phyloP scores from a whole-genome alignment of 2,797 vertebrate species.

The Ptychobarbus kaznakovi region DNA sequence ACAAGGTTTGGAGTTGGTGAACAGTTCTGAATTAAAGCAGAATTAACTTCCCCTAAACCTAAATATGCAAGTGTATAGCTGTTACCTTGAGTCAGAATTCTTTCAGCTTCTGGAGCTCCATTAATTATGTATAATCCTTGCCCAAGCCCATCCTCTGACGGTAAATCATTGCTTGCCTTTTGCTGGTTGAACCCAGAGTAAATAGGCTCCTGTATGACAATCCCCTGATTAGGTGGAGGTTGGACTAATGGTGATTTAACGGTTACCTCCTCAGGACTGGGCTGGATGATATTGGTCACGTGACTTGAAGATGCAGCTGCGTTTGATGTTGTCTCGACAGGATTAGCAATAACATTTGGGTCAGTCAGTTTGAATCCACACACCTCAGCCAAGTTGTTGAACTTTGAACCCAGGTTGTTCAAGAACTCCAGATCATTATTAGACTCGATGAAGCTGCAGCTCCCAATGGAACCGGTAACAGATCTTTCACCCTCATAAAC shows the following conservation, averaged over 20 bases:
- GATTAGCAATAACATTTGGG: background rate
- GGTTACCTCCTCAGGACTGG: background rate
- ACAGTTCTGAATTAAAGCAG: background rate
- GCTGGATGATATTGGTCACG: background rate
- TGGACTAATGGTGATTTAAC: constrained; percentile 1
- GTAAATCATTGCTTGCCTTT: constrained; percentile 38
- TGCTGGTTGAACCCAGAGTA: constrained; percentile 42
- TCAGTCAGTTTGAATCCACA: constrained; percentile 66
- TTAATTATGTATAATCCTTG: constrained; percentile 46
- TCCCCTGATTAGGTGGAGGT: background rate
- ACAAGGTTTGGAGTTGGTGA: constrained; percentile 8
- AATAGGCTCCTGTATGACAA: constrained; percentile 44
- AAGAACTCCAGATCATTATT: constrained; percentile 80
- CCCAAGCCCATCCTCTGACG: constrained; percentile 23
- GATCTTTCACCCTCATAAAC: constrained; percentile 79
- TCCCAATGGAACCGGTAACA: constrained; percentile 72
- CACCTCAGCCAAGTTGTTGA: constrained; percentile 83
- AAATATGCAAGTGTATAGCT: background rate
- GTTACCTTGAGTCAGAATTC: constrained; percentile 32
- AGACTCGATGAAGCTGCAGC: constrained; percentile 79
- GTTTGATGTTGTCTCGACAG: background rate
- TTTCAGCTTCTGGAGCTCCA: background rate
- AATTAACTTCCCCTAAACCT: background rate
- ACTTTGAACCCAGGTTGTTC: constrained; percentile 82
- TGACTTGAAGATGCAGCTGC: background rate